phyloP scores from a whole-genome alignment of 1,140 invertebrate genomes.

The Bombus haemorrhoidalis region DNA sequence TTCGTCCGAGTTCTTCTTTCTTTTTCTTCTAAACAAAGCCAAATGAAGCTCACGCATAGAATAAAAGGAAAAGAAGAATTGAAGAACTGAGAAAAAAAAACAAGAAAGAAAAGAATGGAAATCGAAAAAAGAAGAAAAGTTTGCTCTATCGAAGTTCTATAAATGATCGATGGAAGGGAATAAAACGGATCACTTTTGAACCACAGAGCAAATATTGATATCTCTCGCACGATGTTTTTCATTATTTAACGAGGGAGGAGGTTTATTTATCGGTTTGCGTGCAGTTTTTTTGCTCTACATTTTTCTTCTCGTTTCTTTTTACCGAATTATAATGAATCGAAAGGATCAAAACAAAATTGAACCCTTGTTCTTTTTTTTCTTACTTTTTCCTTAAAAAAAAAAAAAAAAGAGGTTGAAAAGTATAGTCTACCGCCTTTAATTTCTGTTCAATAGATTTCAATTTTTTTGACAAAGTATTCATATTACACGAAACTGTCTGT shows the following conservation, averaged over 20 bases:
- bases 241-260: not conserved
- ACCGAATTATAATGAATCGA: too few relatives aligned
- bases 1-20: not conserved
- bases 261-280: slow-evolving; percentile 3
- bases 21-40: not conserved
- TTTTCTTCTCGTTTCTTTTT: not conserved
- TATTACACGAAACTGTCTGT: too few relatives aligned
- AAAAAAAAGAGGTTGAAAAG: too few relatives aligned
- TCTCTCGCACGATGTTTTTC: not conserved
- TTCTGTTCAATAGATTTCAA: too few relatives aligned
- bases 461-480: too few relatives aligned
- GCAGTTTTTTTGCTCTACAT: too few relatives aligned
- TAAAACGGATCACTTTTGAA: not conserved
- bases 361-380: not conserved
- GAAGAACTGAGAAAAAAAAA: not conserved
- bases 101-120: not conserved
- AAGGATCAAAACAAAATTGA: not conserved
- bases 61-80: not conserved
- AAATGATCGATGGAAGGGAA: slow-evolving; percentile 6
- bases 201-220: slow-evolving; percentile 4
- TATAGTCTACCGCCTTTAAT: too few relatives aligned
- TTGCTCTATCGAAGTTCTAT: not conserved
- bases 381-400: too few relatives aligned
- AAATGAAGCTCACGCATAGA: not conserved
- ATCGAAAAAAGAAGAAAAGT: not conserved